Evolutionary conservation across 2,113 vertebrate species (phyloP).

Genomic region (Psammodynastes pulverulentus): DNA sequence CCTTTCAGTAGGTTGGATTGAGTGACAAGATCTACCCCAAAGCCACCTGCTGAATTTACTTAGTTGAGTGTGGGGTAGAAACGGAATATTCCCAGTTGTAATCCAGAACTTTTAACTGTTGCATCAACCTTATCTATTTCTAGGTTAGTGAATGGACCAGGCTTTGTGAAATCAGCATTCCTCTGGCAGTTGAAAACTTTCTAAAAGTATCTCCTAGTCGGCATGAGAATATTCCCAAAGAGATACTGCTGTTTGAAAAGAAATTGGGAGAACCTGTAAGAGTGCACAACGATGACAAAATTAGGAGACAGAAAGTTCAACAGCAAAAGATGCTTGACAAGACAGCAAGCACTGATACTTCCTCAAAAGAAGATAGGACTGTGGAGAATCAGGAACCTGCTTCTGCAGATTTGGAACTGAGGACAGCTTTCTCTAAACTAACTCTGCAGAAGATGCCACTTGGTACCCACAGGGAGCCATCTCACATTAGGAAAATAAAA

Average conservation of each 20-base stretch:
- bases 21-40: neutral
- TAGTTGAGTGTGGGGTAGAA: neutral
- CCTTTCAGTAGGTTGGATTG: neutral
- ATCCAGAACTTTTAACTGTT: neutral
- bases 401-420: constrained; percentile 74
- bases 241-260: constrained; percentile 82
- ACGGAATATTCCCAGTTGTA: neutral
- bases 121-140: constrained; percentile 1
- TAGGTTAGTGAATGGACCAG: constrained; percentile 98
- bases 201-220: constrained; percentile 63
- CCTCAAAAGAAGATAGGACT: neutral
- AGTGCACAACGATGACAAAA: constrained; percentile 96
- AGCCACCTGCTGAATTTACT: neutral
- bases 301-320: constrained; percentile 89
- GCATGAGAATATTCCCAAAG: constrained; percentile 68
- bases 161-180: constrained; percentile 91
- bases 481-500: constrained; percentile 85
- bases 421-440: constrained; percentile 82
- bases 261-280: constrained; percentile 88
- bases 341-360: neutral
- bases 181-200: constrained; percentile 83
- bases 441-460: constrained; percentile 63
- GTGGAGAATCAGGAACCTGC: neutral
- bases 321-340: constrained; percentile 63
- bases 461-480: constrained; percentile 72